These are phyloP conservation scores for Eulemur coronatus DNA, from an alignment of 2,797 vertebrate species.

Conservation along the genomic window DNA sequence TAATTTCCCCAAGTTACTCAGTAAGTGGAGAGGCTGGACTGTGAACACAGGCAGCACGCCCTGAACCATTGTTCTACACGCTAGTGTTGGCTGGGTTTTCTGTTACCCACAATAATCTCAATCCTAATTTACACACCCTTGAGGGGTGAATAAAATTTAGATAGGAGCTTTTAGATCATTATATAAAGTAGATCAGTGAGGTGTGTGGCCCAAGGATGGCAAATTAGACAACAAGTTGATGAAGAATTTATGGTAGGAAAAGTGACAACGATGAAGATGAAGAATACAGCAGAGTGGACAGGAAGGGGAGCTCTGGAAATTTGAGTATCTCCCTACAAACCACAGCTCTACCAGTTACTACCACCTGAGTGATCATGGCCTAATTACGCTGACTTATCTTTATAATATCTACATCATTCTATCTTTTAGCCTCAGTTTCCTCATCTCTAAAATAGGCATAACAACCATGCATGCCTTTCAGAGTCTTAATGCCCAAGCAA, in stretches of 20 bases:
- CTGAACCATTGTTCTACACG: neutral
- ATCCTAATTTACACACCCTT: neutral
- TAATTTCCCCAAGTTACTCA: neutral
- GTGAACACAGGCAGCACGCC: neutral
- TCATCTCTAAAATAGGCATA: slow-evolving; percentile 9
- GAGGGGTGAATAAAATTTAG: neutral
- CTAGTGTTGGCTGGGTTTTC: neutral
- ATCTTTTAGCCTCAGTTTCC: neutral
- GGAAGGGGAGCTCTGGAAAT: neutral
- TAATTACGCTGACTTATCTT: neutral
- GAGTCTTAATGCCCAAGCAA: neutral
- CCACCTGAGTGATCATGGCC: too few relatives aligned
- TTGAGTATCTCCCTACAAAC: neutral
- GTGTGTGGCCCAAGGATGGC: neutral
- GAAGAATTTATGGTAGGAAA: neutral
- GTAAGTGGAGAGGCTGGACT: neutral
- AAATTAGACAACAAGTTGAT: neutral
- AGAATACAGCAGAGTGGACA: neutral
- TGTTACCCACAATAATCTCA: neutral
- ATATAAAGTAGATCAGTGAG: neutral
- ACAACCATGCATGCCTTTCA: neutral
- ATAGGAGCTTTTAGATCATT: neutral
- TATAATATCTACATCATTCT: neutral
- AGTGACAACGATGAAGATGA: neutral
- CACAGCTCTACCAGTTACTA: neutral